Base-by-base conservation (phyloP, 2,888 invertebrate species). In the Leistus spinibarbis region DNA sequence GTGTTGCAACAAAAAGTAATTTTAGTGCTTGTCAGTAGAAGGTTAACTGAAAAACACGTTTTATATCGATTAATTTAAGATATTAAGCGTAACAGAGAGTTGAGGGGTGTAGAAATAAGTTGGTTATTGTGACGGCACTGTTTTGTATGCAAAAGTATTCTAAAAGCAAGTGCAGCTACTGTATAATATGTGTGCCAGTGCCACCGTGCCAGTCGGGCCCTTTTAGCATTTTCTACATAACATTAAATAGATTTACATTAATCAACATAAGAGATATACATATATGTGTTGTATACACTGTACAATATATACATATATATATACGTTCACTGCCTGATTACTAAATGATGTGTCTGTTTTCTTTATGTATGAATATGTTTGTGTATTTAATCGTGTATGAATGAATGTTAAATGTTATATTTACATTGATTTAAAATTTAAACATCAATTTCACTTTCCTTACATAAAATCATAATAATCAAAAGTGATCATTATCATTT, bases 161-260 rank as follows among this genome's bases (percentile, higher is more conserved):
- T 23, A 23, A 62, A 62, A 16, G 17, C 16, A 19, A 19, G 17
- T 62, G 62, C 24, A 22, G 23, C 64, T 64, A 64, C 64, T 64
- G 64, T 23, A 64, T 64, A 64, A 64, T 64, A 64, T 64, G 24
- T 64, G 64, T 64, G 64, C 64, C 64, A 64, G 17, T 16, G 17
- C 17, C 62, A 17, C 19, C 13, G n/a, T 19, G 20, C 22, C 19
- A 23, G 13, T 23, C 23, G 22, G 64, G 22, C 64, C 64, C 64
- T 64, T 23, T 64, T 17, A 10, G 20, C 64, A 27, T 60, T 64
- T 64, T 64, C 64, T 64, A 64, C 64, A 64, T 64, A 64, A 64
- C 64, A 64, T 64, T 64, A 64, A 20, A 23, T 64, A 64, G 24
- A 64, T 64, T 64, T 64, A 64, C 64, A 64, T 64, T 64, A 64